Evolutionary conservation across 2,797 vertebrate genomes (phyloP), one percentile per base, ranked within the genome.

Genomic region (Phataginus tetradactyla): DNA sequence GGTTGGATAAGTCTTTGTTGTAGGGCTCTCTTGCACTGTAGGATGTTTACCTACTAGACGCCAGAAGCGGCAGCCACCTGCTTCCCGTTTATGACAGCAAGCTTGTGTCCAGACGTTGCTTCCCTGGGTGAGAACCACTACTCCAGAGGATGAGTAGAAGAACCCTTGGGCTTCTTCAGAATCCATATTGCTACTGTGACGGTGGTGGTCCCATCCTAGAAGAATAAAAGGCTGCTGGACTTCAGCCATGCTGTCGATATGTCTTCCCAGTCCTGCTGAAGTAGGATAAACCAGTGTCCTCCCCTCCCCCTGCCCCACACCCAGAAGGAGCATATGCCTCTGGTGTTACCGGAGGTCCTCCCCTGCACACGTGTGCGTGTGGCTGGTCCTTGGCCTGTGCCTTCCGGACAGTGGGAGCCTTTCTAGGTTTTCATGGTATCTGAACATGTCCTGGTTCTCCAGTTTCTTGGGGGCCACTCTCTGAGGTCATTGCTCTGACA

Each of bases 291-390:
- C 12, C 59, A 51, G 1, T 51, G 21, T 51, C 32, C 55, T 61
- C 12, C 32, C 13, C 34, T n/a, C 12, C 42, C n/a, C 3, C 25
- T 0, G 14, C 11, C 23, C 68, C 71, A 18, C 1, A 3, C 32
- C 53, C 13, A 29, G 45, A 34, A 0, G 3, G 3, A 32, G 42
- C 29, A 9, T 5, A 13, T 1, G 20, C 4, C 57, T 90, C 20
- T 42, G 5, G 1, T 2, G 3, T 49, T 13, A 32, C 57, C 29
- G n/a, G 11, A 8, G 32, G 42, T 21, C 17, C 53, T 57, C n/a
- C 20, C 34, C 20, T 53, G 34, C 25, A 14, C 0, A 1, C 0
- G 2, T 0, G 0, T 32, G 61, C 25, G 20, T 32, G 21, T 42
- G 25, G 25, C 49, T n/a, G 9, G 4, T 32, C n/a, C 20, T 51